phyloP scores from a whole-genome alignment of 2,797 vertebrate species.

The Columba guinea region DNA sequence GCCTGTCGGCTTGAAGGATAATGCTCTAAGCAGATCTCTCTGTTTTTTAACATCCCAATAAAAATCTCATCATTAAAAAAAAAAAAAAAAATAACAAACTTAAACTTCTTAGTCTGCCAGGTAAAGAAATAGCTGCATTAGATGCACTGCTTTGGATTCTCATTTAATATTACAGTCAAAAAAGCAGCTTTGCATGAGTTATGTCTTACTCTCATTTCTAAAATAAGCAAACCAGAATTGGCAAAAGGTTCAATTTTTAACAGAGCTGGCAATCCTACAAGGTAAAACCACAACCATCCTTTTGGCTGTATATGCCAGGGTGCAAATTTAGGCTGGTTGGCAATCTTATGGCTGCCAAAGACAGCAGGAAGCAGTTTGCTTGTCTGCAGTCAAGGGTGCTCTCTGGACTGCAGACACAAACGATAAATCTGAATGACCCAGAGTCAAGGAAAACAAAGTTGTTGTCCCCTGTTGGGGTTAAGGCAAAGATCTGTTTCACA shows the following conservation, averaged over 20 bases:
- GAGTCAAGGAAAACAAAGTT: neutral
- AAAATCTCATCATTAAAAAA: neutral
- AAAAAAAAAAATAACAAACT: neutral
- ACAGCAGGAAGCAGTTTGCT: neutral
- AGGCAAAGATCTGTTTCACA: neutral
- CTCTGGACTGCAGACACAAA: neutral
- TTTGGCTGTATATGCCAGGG: neutral
- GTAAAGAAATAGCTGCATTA: neutral
- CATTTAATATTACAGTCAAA: neutral
- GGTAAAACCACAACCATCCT: neutral
- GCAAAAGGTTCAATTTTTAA: neutral
- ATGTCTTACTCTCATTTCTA: neutral
- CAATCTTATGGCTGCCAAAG: neutral
- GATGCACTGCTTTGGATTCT: neutral
- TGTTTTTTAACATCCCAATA: neutral
- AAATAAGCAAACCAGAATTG: neutral
- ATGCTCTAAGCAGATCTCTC: neutral
- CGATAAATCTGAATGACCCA: neutral
- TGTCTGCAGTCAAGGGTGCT: neutral
- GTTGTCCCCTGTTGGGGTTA: neutral
- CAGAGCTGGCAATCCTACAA: neutral
- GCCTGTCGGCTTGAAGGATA: neutral
- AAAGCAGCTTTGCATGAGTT: neutral
- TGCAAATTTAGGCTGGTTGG: neutral
- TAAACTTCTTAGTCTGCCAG: neutral